Conservation (phyloP, 1,140 invertebrate species). For the Mactra quadrangularis region DNA sequence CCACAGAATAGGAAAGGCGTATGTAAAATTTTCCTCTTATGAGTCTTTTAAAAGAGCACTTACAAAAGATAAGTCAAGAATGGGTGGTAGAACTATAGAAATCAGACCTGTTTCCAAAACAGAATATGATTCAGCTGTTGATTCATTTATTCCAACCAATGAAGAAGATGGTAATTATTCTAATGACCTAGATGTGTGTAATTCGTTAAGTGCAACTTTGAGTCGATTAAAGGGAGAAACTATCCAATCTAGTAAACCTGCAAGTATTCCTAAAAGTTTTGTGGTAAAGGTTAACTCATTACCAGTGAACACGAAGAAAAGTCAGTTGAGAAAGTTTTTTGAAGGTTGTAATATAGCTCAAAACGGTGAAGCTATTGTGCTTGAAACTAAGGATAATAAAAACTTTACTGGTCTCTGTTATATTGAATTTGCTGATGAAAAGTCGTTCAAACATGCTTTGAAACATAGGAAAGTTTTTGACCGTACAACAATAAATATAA, state of each 20-base stretch:
- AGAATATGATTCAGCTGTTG: slow-evolving; percentile 77
- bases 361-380: slow-evolving; percentile 86
- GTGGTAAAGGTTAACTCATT: slow-evolving; percentile 67
- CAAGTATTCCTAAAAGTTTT: slow-evolving; percentile 43
- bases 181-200: slow-evolving; percentile 27
- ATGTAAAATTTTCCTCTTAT: slow-evolving; percentile 89
- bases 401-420: slow-evolving; percentile 86
- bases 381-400: slow-evolving; percentile 86
- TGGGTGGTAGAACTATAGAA: slow-evolving; percentile 75
- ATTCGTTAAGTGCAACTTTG: slow-evolving; percentile 31
- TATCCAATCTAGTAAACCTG: slow-evolving; percentile 1
- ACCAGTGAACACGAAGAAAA: slow-evolving; percentile 63
- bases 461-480: slow-evolving; percentile 76
- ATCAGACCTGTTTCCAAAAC: slow-evolving; percentile 72
- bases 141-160: slow-evolving; percentile 70
- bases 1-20: slow-evolving; percentile 90
- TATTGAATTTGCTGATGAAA: slow-evolving; percentile 89
- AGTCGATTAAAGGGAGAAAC: slow-evolving; percentile 30
- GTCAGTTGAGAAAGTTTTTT: slow-evolving; percentile 73
- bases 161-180: slow-evolving; percentile 24
- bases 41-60: slow-evolving; percentile 89
- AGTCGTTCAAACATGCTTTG: slow-evolving; percentile 85
- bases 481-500: slow-evolving; percentile 74
- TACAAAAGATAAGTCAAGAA: slow-evolving; percentile 83
- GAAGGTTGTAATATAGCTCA: slow-evolving; percentile 63